Base-by-base conservation (phyloP, 2,888 invertebrate genomes). In the Cyclophora albipunctata region DNA sequence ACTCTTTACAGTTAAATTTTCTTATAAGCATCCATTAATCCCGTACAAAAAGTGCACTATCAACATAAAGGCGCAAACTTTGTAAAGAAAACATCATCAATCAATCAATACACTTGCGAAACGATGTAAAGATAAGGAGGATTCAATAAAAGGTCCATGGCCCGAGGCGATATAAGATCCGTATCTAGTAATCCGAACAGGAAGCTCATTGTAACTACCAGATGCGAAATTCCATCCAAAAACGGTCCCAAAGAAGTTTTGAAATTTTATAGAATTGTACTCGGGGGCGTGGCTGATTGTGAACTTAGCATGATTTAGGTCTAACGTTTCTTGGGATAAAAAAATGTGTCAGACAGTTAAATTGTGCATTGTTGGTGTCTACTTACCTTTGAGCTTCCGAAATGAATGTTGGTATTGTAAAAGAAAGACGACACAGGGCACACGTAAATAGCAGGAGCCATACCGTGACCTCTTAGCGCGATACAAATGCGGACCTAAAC, bases 101-200 rank as follows among this genome's bases (percentile, higher is more conserved):
- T 56, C 58, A 57, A 64, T 63, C 58, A 64, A 64, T 60, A 62
- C 73, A 73, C 72, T 76, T 69, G 73, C 71, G 64, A 76, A 76
- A 54, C 66, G 69, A 73, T 66, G 60, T 58, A 57, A 60, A 69
- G 73, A 78, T 76, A 79, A 70, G 70, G 61, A 61, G 69, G 71
- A 75, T 75, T 73, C 66, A 72, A 78, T 74, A 80, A 75, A 73
- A 64, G 64, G 63, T 55, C 65, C 69, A 69, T 78, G 67, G 68
- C 81, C 77, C 66, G 55, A 73, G 80, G 81, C 81, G 76, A 81
- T 73, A 77, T 64, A 59, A 78, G 84, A 85, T 83, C 75, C 72
- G 75, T 76, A 85, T 85, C 86, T 77, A 65, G 67, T 84, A 86
- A 86, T 85, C 85, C 86, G 80, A 76, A 85, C 88, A 87, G 88